These are phyloP conservation scores for Suncus etruscus DNA, from an alignment of 2,113 vertebrate genomes.

Conservation along the genomic window DNA sequence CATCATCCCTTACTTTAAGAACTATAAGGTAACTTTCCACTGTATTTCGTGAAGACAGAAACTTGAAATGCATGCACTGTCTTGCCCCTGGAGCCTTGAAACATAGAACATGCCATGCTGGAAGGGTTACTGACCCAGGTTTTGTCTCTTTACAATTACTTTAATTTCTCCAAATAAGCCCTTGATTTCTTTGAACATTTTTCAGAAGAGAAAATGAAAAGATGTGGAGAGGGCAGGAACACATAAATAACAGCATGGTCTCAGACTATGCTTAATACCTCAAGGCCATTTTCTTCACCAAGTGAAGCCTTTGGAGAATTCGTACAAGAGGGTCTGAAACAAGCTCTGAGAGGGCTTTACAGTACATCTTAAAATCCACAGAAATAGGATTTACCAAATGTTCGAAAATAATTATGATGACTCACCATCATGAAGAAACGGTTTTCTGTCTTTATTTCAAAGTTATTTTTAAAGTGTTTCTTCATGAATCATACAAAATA, in stretches of 20 bases:
- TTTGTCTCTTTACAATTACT: slow-evolving; percentile 53
- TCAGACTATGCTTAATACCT: not conserved
- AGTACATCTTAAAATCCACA: slow-evolving; percentile 73
- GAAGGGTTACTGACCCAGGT: not conserved
- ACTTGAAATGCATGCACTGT: not conserved
- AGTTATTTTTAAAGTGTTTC: slow-evolving; percentile 85
- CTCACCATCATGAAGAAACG: slow-evolving; percentile 78
- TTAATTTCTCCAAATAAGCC: slow-evolving; percentile 44
- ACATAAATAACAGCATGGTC: not conserved
- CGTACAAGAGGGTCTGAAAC: slow-evolving; percentile 36
- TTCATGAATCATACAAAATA: slow-evolving; percentile 87
- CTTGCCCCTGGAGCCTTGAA: not conserved
- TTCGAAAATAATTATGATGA: slow-evolving; percentile 82
- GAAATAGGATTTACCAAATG: slow-evolving; percentile 79
- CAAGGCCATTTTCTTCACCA: slow-evolving; percentile 51
- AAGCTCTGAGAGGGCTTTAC: slow-evolving; percentile 58
- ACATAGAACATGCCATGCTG: not conserved
- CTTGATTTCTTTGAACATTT: slow-evolving; percentile 44
- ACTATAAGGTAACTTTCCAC: not conserved
- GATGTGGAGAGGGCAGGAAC: slow-evolving; percentile 3
- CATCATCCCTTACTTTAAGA: not conserved
- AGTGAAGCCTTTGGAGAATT: slow-evolving; percentile 54
- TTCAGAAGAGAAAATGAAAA: slow-evolving; percentile 41
- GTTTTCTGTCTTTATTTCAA: slow-evolving; percentile 81
- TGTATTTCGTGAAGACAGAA: slow-evolving; percentile 27